phyloP scores from a whole-genome alignment of 2,888 invertebrate genomes.

The Sclerodermus sp. region DNA sequence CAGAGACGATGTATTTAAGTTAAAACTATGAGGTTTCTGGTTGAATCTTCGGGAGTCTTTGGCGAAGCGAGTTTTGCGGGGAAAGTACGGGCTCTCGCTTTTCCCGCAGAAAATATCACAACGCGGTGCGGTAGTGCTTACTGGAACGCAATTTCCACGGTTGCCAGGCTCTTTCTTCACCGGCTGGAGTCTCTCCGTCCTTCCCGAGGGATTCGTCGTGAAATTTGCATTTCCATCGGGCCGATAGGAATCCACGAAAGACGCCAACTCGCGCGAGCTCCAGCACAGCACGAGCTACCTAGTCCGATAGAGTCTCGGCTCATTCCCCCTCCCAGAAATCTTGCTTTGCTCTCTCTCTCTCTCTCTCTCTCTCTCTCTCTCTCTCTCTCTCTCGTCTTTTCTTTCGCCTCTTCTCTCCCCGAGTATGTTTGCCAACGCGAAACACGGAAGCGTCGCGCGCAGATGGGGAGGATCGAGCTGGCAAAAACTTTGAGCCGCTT shows the following conservation, averaged over 20 bases:
- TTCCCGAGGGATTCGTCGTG: conserved; percentile 10
- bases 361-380: too few relatives aligned
- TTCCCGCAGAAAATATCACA: conserved; percentile 6
- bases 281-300: not conserved
- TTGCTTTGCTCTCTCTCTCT: too few relatives aligned
- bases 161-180: conserved; percentile 8
- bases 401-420: not conserved
- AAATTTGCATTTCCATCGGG: conserved; percentile 25
- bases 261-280: conserved; percentile 3
- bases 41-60: too few relatives aligned
- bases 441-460: conserved; percentile 15
- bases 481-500: conserved; percentile 31
- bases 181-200: not conserved
- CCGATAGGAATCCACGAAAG: conserved; percentile 20
- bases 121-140: conserved; percentile 4
- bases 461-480: conserved; percentile 16
- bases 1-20: too few relatives aligned
- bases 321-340: not conserved
- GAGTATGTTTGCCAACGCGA: conserved; percentile 3
- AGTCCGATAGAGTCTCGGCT: not conserved
- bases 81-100: too few relatives aligned
- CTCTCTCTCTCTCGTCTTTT: too few relatives aligned
- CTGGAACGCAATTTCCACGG: conserved; percentile 26
- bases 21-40: too few relatives aligned
- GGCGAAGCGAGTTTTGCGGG: too few relatives aligned